Evolutionary conservation across 1,140 invertebrate genomes (phyloP), one percentile per base, ranked within the genome.

Genomic region (Cepaea nemoralis): DNA sequence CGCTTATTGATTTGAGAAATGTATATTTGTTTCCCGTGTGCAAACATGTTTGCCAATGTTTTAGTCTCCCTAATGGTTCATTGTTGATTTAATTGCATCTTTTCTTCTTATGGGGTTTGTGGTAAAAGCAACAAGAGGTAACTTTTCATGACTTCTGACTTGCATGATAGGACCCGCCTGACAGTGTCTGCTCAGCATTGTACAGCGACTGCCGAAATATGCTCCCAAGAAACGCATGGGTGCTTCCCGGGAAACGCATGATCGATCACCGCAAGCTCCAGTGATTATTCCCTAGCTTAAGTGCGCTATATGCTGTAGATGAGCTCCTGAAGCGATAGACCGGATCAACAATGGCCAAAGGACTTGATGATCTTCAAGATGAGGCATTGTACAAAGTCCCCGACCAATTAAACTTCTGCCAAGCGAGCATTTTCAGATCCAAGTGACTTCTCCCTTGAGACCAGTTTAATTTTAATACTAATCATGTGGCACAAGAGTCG

Each of bases 361-460:
- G 59, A 63, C 27, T 63, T 63, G 59, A 63, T 63, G 59, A 2
- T 63, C 59, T 31, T 63, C 27, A 63, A 63, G 59, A 63, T 63
- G 6, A 12, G 5, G 6, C n/a, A 63, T 27, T 63, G 27, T 27
- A 27, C 10, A 5, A 19, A 31, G 22, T 31, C 59, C 27, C 8
- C 27, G 33, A 12, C 10, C 59, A 63, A 63, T 63, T 63, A 31
- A 63, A 63, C 59, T 63, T 31, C 59, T 31, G n/a, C 59, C 10
- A 63, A 10, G 59, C 27, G 59, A 63, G 59, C n/a, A 31, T 31
- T 3, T 31, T 55, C 50, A 55, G 19, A 55, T 55, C 2, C 27
- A 31, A 27, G n/a, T 63, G 5, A 63, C 27, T 6, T 31, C n/a
- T 16, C 59, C 59, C 27, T 1, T n/a, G n/a, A 63, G 59, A 31